These are phyloP conservation scores for Diglossa brunneiventris DNA, from an alignment of 2,113 vertebrate genomes.

Conservation along the genomic window DNA sequence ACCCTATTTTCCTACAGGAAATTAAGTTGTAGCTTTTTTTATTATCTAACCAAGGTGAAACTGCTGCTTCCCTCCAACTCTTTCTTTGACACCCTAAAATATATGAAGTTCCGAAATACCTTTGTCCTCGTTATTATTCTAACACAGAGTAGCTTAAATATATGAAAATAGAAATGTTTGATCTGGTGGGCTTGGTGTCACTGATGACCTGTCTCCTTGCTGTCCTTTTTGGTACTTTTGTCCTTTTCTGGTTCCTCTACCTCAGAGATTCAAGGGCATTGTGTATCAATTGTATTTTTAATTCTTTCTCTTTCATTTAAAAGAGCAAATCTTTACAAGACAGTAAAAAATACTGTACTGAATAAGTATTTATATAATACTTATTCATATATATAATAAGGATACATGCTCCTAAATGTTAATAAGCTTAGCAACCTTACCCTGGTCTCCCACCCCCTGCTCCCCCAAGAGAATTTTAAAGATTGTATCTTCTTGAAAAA, in stretches of 20 bases:
- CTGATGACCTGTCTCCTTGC: neutral
- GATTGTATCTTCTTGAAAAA: neutral
- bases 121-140: neutral
- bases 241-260: neutral
- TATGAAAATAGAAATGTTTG: neutral
- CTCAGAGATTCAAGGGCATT: neutral
- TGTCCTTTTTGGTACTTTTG: neutral
- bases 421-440: neutral
- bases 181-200: neutral
- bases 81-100: neutral
- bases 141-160: neutral
- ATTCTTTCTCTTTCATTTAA: neutral
- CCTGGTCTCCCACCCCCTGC: neutral
- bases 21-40: neutral
- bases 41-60: neutral
- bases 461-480: neutral
- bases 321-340: neutral
- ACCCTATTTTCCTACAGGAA: neutral
- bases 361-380: neutral
- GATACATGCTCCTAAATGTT: neutral
- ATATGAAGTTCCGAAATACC: neutral
- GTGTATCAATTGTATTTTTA: neutral
- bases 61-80: neutral
- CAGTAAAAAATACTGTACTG: neutral
- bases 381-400: too few species aligned